phyloP scores from a whole-genome alignment of 2,113 vertebrate genomes.

The Oryzias melastigma region DNA sequence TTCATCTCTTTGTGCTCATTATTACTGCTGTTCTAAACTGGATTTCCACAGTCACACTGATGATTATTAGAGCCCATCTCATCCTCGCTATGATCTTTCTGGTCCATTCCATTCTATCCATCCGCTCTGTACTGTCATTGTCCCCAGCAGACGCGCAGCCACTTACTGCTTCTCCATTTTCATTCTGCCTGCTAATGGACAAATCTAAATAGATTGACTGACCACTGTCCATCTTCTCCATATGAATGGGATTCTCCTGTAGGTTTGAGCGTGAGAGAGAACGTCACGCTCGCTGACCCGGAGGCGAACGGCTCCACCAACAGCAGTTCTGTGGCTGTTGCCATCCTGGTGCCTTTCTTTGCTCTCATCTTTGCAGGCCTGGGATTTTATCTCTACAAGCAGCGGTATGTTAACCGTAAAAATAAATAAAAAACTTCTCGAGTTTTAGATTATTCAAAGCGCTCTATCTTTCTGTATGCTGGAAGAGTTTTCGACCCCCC shows the following conservation, averaged over 20 bases:
- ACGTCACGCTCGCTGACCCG: constrained; percentile 83
- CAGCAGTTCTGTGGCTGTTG: constrained; percentile 97
- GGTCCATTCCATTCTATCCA: constrained; percentile 3
- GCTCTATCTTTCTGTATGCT: not conserved
- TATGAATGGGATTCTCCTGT: not conserved
- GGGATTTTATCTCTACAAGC: constrained; percentile 98
- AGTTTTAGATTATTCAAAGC: constrained; percentile 11
- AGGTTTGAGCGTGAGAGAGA: constrained; percentile 90
- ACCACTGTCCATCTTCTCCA: not conserved
- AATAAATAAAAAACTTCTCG: not conserved
- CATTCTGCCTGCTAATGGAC: not conserved
- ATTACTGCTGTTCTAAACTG: constrained; percentile 38
- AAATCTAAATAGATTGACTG: not conserved
- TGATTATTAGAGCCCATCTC: constrained; percentile 31
- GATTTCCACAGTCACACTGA: constrained; percentile 44
- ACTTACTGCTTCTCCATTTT: constrained; percentile 15
- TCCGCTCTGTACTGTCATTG: not conserved
- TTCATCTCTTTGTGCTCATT: constrained; percentile 38
- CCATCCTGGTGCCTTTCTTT: constrained; percentile 99
- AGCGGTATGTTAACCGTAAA: constrained; percentile 80
- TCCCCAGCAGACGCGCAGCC: constrained; percentile 35
- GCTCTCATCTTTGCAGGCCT: constrained; percentile 99
- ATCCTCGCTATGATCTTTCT: constrained; percentile 33
- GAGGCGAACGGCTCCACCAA: constrained; percentile 86
- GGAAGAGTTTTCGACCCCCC: constrained; percentile 14